A percentile compares a stretch with the other conserved stretches of the same genome.
These are phyloP conservation scores for Drosophila formosana DNA, from an alignment of 2,888 invertebrate genomes.

Conservation along the genomic window DNA sequence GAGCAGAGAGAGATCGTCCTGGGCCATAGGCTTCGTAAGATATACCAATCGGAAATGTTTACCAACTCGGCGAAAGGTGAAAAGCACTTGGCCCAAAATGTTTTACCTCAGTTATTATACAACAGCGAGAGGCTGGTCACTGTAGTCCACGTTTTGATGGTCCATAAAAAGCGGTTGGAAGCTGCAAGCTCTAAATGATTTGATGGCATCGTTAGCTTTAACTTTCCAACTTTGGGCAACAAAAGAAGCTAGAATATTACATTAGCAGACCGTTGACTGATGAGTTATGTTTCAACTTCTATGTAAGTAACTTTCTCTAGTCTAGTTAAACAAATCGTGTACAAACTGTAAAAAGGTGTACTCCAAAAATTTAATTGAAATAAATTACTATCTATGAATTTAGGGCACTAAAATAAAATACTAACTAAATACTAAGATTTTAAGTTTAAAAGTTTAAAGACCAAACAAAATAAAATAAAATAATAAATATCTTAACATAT, in stretches of 20 bases:
- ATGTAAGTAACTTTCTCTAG: background rate
- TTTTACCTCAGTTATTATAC: background rate
- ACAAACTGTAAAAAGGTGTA: background rate
- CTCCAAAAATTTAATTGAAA: too few species aligned
- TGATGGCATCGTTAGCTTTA: constrained; percentile 4
- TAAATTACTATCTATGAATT: too few species aligned
- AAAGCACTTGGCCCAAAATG: constrained; percentile 12
- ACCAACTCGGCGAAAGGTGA: constrained; percentile 16
- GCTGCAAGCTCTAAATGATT: background rate
- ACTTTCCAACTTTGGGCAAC: background rate
- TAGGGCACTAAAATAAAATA: background rate
- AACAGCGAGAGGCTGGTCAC: constrained; percentile 3
- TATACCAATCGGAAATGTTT: constrained; percentile 23
- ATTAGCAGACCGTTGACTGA: background rate
- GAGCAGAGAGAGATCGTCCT: too few species aligned
- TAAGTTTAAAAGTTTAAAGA: too few species aligned
- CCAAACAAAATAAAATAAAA: too few species aligned
- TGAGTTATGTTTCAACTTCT: background rate
- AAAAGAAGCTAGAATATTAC: background rate
- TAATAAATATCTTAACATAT: too few species aligned
- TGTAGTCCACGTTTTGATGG: constrained; percentile 10
- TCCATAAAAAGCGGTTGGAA: constrained; percentile 1
- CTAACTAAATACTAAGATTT: too few species aligned
- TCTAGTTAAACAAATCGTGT: background rate
- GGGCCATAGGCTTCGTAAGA: constrained; percentile 8